Base-by-base conservation (phyloP, 2,113 vertebrate species). In the Electrona antarctica region DNA sequence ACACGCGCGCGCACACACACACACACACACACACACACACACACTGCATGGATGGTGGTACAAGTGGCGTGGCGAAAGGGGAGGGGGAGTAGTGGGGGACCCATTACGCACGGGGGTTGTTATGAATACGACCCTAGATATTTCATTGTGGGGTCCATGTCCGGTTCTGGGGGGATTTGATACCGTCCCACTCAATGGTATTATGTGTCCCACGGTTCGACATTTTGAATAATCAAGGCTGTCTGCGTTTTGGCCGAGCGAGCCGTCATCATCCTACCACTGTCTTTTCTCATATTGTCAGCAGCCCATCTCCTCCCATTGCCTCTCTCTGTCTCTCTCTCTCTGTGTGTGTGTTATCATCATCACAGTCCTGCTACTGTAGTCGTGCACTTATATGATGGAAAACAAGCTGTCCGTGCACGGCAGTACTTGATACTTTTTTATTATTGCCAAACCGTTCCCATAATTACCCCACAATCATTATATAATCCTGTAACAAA, bases 401-500 rank as follows among this genome's bases (percentile, higher is more conserved):
- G 92, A 93, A 95, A 95, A 94, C 93, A 95, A 94, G 93, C 93
- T 90, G 89, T 89, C 92, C 92, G 90, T 93, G 82, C 82, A 70
- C 68, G 88, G 92, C 92, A 90, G 93, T 93, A 93, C 93, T 94
- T 93, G 94, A 95, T 95, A 95, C 94, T 96, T 95, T 90, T 96
- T 95, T 95, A 95, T 96, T 97, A 95, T 88, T 83, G 85, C 95
- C 93, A 94, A 96, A 94, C 94, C 93, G 91, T 95, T 92, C 87
- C 93, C 95, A 96, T 97, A 97, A 98, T 97, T 97, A 97, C 95
- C 94, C 93, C 95, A 95, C 95, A 95, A 96, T 98, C 96, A 98
- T 98, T 97, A 98, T 98, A 98, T 99, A 98, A 98, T 98, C 97
- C 95, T 90, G 92, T 93, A 97, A 99, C 97, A 98, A 98, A 98